phyloP scores from a whole-genome alignment of 2,797 vertebrate genomes.

The Luscinia megarhynchos region DNA sequence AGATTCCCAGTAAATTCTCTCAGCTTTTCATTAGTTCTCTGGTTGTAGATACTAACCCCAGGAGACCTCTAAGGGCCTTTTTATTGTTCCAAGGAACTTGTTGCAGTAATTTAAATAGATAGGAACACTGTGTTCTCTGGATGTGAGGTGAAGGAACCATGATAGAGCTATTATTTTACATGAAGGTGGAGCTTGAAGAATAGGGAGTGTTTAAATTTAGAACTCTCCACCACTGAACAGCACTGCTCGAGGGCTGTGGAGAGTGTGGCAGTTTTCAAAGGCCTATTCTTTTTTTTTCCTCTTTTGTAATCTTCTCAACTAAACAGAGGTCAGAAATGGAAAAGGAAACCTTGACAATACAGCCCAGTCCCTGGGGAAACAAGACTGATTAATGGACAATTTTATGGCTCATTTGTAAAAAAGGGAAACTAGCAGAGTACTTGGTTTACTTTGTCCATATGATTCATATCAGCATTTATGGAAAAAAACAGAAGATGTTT shows the following conservation, averaged over 20 bases:
- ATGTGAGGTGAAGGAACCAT: not conserved
- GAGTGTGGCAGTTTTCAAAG: conserved; percentile 27
- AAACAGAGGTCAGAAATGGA: conserved; percentile 75
- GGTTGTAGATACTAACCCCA: not conserved
- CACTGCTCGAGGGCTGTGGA: conserved; percentile 6
- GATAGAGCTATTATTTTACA: conserved; percentile 11
- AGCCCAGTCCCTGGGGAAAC: conserved; percentile 59
- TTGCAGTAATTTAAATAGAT: conserved; percentile 37
- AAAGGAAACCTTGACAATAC: conserved; percentile 79
- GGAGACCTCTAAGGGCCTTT: conserved; percentile 19
- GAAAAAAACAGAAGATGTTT: not conserved
- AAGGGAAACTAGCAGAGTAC: conserved; percentile 75
- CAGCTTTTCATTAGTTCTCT: conserved; percentile 26
- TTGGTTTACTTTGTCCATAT: conserved; percentile 74
- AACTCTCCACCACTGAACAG: not conserved
- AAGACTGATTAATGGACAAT: conserved; percentile 76
- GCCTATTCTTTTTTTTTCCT: not conserved
- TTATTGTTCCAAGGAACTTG: conserved; percentile 29
- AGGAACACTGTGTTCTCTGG: not conserved
- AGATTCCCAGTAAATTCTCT: conserved; percentile 12
- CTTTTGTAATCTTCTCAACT: conserved; percentile 65
- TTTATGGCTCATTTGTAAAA: conserved; percentile 81
- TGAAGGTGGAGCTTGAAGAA: not conserved
- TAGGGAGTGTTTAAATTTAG: conserved; percentile 40
- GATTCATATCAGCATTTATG: conserved; percentile 69